Base-by-base conservation (phyloP, 2,113 vertebrate species). In the Malaclemys terrapin region DNA sequence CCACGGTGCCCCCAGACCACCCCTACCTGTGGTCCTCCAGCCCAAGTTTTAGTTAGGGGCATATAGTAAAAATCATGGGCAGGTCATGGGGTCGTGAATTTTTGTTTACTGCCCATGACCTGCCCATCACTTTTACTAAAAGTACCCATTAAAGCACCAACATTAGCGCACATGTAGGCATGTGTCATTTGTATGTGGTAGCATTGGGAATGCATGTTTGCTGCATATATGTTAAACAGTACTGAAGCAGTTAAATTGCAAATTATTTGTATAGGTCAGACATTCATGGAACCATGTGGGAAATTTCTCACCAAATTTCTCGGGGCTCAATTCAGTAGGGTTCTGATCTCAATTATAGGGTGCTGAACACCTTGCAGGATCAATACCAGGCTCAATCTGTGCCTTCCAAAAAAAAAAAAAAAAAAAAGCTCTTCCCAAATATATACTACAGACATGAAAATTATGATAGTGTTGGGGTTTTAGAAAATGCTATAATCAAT, bases 191-290 rank as follows among this genome's bases (percentile, higher is more conserved):
- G 56, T n/a, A 22, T 12, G 7, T 3, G 9, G 0, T 31, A 35
- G 45, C 25, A 2, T 35, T 89, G 35, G 59, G 85, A 52, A 65
- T 54, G 22, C 27, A 8, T 42, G 1, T 85, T 93, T 94, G 52
- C 83, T 22, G 8, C 13, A 1, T 69, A 45, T n/a, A 86, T 89
- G 7, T 29, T 49, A 31, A 69, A 0, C 5, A 6, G 19, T 80
- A 31, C 14, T 0, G 0, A 17, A 29, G 82, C 85, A 59, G 83
- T 25, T 29, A 53, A 0, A 0, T 8, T 65, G 25, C 85, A 84
- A 19, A 12, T 35, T 91, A 22, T 81, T 17, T 11, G 10, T 29
- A 0, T 22, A 57, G 83, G 75, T 86, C 57, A n/a, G 82, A 79
- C 72, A 9, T 69, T 62, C 35, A 22, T 49, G 76, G 65, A 81